Evolutionary conservation across 2,797 vertebrate genomes (phyloP).

Genomic region (Molossus molossus): DNA sequence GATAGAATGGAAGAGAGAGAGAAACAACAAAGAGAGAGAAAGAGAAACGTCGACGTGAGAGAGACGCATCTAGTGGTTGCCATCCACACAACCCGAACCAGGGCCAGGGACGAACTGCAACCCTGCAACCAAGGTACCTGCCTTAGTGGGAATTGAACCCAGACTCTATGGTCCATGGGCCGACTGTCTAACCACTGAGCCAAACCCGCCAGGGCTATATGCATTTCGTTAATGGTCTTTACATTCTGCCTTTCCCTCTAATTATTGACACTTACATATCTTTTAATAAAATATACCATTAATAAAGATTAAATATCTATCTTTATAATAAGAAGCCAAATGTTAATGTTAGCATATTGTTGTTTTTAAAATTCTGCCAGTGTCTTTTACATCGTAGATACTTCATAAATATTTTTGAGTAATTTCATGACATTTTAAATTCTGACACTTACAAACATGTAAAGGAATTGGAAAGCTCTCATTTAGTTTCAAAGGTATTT

Average conservation of each 20-base stretch:
- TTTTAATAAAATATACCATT: not conserved
- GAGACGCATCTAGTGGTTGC: too few relatives aligned
- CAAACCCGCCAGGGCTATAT: not conserved
- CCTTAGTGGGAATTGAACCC: too few relatives aligned
- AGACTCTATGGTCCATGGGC: too few relatives aligned
- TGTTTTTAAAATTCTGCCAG: not conserved
- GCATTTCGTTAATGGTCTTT: not conserved
- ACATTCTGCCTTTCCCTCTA: not conserved
- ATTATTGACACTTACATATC: not conserved
- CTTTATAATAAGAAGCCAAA: not conserved
- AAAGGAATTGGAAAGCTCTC: constrained; percentile 52
- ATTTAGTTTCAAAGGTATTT: constrained; percentile 72
- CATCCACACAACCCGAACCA: too few relatives aligned
- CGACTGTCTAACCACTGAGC: too few relatives aligned
- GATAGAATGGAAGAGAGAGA: too few relatives aligned
- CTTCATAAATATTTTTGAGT: constrained; percentile 1
- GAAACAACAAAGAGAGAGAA: too few relatives aligned
- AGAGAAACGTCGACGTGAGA: too few relatives aligned
- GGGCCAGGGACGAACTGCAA: too few relatives aligned
- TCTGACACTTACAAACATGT: constrained; percentile 64
- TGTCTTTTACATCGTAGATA: constrained; percentile 46
- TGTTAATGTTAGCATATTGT: not conserved
- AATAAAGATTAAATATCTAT: not conserved
- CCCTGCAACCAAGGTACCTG: too few relatives aligned
- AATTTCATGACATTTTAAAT: constrained; percentile 59